These are phyloP conservation scores for Leptinotarsa juncta DNA, from an alignment of 2,888 invertebrate species.

Conservation along the genomic window DNA sequence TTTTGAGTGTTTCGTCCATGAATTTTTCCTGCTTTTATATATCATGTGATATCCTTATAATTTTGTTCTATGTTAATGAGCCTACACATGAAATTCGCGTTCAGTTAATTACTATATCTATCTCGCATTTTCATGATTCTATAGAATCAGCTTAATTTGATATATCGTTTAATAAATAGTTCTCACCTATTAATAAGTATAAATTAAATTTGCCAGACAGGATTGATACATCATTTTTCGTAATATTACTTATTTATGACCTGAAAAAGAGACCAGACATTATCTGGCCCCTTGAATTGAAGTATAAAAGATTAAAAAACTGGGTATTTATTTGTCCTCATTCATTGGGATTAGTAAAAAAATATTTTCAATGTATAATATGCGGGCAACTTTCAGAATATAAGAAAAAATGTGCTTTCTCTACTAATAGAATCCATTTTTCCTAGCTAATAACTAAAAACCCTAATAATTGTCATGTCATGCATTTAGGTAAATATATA, in stretches of 20 bases:
- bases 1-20: too few relatives aligned
- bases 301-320: neutral
- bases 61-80: too few relatives aligned
- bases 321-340: neutral
- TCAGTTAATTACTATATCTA: neutral
- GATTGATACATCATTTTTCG: neutral
- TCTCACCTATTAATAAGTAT: neutral
- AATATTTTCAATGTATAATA: too few relatives aligned
- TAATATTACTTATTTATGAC: neutral
- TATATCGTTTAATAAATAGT: neutral
- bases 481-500: too few relatives aligned
- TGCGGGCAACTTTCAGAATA: too few relatives aligned
- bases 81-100: neutral
- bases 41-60: too few relatives aligned
- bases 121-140: neutral
- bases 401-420: too few relatives aligned
- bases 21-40: too few relatives aligned
- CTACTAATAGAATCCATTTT: too few relatives aligned
- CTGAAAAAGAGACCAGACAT: neutral
- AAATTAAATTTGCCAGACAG: neutral
- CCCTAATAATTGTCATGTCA: too few relatives aligned
- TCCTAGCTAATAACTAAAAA: too few relatives aligned
- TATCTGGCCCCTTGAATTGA: neutral
- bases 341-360: neutral
- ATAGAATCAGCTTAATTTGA: neutral